Percentiles rank a stretch among this genome's conserved stretches.
These are phyloP conservation scores for Girardinichthys multiradiatus DNA, from an alignment of 2,113 vertebrate genomes.

Conservation along the genomic window DNA sequence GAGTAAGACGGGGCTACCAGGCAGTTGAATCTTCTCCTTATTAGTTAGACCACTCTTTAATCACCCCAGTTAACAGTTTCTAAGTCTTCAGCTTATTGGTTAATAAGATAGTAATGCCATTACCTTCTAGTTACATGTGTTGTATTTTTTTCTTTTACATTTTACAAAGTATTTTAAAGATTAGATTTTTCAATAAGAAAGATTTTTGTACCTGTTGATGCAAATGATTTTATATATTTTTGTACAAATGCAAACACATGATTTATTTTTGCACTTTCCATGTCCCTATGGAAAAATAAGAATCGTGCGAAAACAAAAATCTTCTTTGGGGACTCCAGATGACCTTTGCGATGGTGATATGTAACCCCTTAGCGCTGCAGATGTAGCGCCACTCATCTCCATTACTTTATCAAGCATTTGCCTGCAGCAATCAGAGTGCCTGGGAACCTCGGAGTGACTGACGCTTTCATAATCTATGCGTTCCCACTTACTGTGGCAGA, in stretches of 20 bases:
- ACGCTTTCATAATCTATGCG: constrained; percentile 49
- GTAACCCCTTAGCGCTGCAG: constrained; percentile 29
- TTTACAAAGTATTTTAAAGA: neutral
- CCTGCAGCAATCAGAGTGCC: constrained; percentile 43
- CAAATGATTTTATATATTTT: constrained; percentile 1
- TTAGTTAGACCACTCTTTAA: constrained; percentile 2
- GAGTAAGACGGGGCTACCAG: neutral
- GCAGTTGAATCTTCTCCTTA: constrained; percentile 5
- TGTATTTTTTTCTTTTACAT: neutral
- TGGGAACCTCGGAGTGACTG: constrained; percentile 41
- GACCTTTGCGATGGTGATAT: constrained; percentile 40
- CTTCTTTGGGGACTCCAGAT: constrained; percentile 15
- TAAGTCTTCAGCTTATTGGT: constrained; percentile 7
- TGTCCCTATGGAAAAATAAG: constrained; percentile 8
- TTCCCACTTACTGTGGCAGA: constrained; percentile 36
- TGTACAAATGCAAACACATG: neutral
- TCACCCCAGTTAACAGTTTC: neutral
- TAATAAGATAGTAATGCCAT: constrained; percentile 16
- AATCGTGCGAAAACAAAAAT: constrained; percentile 45
- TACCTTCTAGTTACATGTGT: neutral
- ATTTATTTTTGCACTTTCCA: neutral
- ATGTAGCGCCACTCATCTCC: constrained; percentile 49
- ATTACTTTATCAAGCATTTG: constrained; percentile 57
- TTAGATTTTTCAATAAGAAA: neutral
- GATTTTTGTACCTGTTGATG: constrained; percentile 26